phyloP scores from a whole-genome alignment of 2,888 invertebrate species.

The Pyrocoelia pectoralis region DNA sequence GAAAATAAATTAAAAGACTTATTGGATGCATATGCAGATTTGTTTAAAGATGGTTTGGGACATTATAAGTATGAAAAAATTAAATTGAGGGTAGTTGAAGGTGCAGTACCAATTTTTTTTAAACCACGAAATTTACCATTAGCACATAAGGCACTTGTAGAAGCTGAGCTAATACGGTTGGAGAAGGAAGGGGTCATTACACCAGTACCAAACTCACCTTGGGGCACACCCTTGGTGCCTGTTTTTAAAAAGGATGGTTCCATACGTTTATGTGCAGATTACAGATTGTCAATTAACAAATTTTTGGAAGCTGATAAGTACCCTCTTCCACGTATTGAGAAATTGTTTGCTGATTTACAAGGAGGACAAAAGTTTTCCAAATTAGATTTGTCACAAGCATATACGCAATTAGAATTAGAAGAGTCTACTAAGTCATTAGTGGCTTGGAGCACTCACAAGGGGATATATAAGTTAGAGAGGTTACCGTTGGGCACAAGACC shows the following conservation, averaged over 20 bases:
- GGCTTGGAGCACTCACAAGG: no score
- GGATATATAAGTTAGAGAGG: conserved; percentile 49
- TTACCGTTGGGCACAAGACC: conserved; percentile 52
- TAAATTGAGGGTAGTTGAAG: no score
- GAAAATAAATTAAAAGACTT: not conserved
- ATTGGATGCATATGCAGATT: not conserved
- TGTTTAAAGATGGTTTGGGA: not conserved
- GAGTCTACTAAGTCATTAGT: conserved; percentile 44
- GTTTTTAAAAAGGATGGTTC: not conserved
- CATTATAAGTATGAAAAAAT: not conserved
- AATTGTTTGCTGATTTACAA: conserved; percentile 23
- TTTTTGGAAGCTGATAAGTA: no score
- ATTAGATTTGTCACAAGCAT: conserved; percentile 43
- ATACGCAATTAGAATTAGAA: conserved; percentile 49
- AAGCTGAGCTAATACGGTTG: not conserved
- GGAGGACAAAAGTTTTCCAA: conserved; percentile 19
- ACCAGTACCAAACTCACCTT: no score
- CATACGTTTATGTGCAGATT: conserved; percentile 3
- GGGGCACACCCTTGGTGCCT: no score
- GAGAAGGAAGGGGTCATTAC: not conserved
- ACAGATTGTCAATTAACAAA: not conserved
- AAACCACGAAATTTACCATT: not conserved
- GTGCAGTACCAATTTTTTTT: not conserved
- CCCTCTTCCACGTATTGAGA: conserved; percentile 46
- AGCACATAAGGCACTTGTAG: not conserved